Evolutionary conservation across 2,797 vertebrate species (phyloP), one percentile per base, ranked within the genome.

Genomic region (Poeciliopsis gracilis): DNA sequence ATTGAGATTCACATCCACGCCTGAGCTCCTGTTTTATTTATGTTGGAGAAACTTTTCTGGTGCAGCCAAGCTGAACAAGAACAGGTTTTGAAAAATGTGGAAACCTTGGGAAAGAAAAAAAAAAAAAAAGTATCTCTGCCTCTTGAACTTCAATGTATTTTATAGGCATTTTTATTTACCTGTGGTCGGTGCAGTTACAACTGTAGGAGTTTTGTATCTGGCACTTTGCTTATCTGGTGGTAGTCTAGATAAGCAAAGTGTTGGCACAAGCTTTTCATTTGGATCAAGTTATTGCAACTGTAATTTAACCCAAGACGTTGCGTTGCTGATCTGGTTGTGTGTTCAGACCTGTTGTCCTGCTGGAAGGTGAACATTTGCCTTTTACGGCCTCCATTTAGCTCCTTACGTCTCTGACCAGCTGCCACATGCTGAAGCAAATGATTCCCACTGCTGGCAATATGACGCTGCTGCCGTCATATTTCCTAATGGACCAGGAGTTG

Each of bases 141-240:
- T 59, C 55, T 59, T 59, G 55, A 59, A 59, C 55, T 59, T 59
- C n/a, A 59, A 13, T 30, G n/a, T 63, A 36, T 63, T 63, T 63
- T 36, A 36, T 18, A 23, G 33, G 33, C 16, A 23, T 66, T 66
- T 66, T 20, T 9, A 25, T 41, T 67, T 67, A 15, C 20, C 36
- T 36, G 18, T 20, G 38, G 9, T 67, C 23, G 18, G 33, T 66
- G 61, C 16, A 66, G 15, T 66, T 66, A 11, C 63, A 38, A 23
- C 7, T 33, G 15, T 13, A 33, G 33, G 13, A 33, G 12, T 33
- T 33, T 38, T 20, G 9, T 63, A 18, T 36, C 59, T 20, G 8
- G 59, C 16, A 36, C 30, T 63, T 20, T 63, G 59, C 30, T 63
- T 20, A 20, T 36, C 28, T 63, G 8, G 3, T 20, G 7, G 30